These are phyloP conservation scores for Anableps anableps DNA, from an alignment of 2,797 vertebrate species.

Conservation along the genomic window DNA sequence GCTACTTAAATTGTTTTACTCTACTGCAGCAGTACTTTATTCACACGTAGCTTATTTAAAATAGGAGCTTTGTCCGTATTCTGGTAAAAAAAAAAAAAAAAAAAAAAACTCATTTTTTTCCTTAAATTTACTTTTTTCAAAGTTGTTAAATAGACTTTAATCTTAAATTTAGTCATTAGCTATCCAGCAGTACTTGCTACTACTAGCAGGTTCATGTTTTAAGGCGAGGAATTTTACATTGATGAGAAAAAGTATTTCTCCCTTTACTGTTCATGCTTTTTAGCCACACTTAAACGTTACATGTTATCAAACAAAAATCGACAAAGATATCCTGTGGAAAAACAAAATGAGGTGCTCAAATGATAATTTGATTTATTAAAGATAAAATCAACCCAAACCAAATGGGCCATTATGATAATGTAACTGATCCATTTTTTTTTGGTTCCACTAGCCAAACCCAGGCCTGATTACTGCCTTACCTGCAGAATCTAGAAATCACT, in stretches of 20 bases:
- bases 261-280: neutral
- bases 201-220: no score
- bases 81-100: no score
- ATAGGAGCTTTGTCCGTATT: no score
- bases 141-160: neutral
- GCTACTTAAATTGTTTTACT: no score
- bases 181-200: no score
- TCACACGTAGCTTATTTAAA: no score
- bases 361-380: neutral
- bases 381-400: neutral
- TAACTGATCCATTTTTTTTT: neutral
- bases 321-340: neutral
- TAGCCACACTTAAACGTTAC: neutral
- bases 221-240: neutral
- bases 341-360: neutral
- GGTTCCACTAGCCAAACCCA: no score
- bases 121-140: no score
- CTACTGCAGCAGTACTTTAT: no score
- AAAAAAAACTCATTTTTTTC: no score
- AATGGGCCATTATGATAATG: neutral
- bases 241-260: neutral
- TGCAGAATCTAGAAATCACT: neutral
- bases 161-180: neutral
- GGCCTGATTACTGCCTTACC: no score
- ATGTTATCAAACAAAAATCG: neutral